These are phyloP conservation scores for Stenchaetothrips biformis DNA, from an alignment of 2,888 invertebrate species.

Conservation along the genomic window DNA sequence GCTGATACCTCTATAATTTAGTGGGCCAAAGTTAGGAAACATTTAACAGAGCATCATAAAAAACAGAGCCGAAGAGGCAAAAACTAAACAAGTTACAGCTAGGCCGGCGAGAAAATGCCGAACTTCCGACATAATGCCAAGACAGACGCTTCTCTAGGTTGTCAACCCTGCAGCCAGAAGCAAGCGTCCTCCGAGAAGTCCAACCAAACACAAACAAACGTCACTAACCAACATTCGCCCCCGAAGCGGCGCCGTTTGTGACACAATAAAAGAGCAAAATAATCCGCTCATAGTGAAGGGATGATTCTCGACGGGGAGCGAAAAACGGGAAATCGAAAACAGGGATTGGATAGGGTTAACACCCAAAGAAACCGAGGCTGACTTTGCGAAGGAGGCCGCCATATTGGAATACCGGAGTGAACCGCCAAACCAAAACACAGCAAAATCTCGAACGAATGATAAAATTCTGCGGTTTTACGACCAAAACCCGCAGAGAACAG, in stretches of 20 bases:
- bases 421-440: neutral
- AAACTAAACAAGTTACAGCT: no score
- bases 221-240: neutral
- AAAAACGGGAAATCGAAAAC: neutral
- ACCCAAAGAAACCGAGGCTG: neutral
- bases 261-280: neutral
- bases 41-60: no score
- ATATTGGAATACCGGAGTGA: neutral
- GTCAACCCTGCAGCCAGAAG: neutral
- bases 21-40: no score
- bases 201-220: conserved; percentile 11
- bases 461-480: neutral
- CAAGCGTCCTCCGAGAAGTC: neutral
- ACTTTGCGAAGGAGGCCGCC: neutral
- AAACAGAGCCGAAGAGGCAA: no score
- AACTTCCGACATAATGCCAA: no score
- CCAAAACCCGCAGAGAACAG: no score
- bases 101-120: no score
- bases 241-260: neutral
- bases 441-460: neutral
- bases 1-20: no score
- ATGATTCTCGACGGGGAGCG: neutral
- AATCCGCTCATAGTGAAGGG: neutral
- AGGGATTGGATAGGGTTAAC: no score
- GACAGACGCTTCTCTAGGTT: no score